These are phyloP conservation scores for Diachrysia chrysitis DNA, from an alignment of 2,888 invertebrate species.

Conservation along the genomic window DNA sequence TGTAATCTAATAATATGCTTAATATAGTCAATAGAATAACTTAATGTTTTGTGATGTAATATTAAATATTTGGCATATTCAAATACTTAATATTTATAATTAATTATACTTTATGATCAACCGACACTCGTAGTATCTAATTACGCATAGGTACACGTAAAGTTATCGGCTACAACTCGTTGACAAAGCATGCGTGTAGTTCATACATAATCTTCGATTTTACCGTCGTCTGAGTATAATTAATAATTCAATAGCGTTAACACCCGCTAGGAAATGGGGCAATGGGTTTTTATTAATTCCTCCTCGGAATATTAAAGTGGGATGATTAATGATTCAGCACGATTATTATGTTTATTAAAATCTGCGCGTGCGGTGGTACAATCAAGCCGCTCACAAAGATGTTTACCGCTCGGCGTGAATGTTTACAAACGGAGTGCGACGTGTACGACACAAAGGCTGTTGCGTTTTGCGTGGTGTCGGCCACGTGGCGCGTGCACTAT, in stretches of 20 bases:
- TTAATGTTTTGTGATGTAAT: slow-evolving; percentile 20
- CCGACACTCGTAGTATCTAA: slow-evolving; percentile 16
- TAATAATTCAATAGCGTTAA: slow-evolving; percentile 82
- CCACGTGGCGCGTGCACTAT: slow-evolving; percentile 54
- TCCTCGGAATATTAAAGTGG: slow-evolving; percentile 66
- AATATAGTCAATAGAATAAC: slow-evolving; percentile 51
- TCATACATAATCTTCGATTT: slow-evolving; percentile 64
- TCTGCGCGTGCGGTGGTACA: slow-evolving; percentile 66
- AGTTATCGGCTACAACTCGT: slow-evolving; percentile 22
- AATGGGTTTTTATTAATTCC: slow-evolving; percentile 74
- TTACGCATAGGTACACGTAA: slow-evolving; percentile 18
- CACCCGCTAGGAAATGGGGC: slow-evolving; percentile 70
- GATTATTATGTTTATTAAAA: slow-evolving; percentile 66
- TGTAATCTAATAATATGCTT: slow-evolving; percentile 63
- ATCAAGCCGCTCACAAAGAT: slow-evolving; percentile 67
- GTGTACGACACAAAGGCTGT: slow-evolving; percentile 57
- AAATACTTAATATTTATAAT: slow-evolving; percentile 16
- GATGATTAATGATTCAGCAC: slow-evolving; percentile 64
- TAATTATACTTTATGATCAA: slow-evolving; percentile 11
- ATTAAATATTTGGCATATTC: no score
- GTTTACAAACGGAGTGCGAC: slow-evolving; percentile 72
- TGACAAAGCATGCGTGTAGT: slow-evolving; percentile 35
- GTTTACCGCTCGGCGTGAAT: slow-evolving; percentile 72
- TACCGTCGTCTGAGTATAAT: slow-evolving; percentile 74
- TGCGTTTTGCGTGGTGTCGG: slow-evolving; percentile 35